A percentile compares a stretch with the other conserved stretches of the same genome.
These are phyloP conservation scores for Tetrao urogallus DNA, from an alignment of 2,113 vertebrate genomes.

Conservation along the genomic window DNA sequence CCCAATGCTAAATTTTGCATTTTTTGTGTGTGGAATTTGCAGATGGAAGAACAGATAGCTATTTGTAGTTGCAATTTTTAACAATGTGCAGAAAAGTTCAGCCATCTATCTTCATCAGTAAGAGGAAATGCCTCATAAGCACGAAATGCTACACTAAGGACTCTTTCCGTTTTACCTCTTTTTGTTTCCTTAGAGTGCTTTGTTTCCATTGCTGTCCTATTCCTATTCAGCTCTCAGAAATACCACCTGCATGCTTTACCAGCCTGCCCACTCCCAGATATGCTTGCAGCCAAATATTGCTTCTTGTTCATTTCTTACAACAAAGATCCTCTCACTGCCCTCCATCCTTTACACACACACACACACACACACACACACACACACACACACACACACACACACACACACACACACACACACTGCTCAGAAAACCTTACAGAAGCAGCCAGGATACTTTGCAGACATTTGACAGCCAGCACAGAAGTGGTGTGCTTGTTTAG, in stretches of 20 bases:
- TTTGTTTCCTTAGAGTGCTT: slow-evolving; percentile 41
- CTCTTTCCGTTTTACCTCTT: slow-evolving; percentile 35
- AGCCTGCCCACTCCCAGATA: background rate
- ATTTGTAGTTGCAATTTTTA: slow-evolving; percentile 42
- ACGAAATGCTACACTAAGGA: slow-evolving; percentile 31
- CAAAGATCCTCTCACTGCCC: background rate
- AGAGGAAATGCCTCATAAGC: slow-evolving; percentile 56
- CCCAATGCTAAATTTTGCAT: background rate
- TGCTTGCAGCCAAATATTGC: background rate
- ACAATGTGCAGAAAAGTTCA: slow-evolving; percentile 39
- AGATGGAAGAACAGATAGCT: slow-evolving; percentile 23
- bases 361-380: background rate
- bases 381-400: background rate
- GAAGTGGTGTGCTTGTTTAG: fast-evolving
- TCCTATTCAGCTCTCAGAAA: slow-evolving; percentile 39
- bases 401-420: background rate
- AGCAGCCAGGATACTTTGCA: background rate
- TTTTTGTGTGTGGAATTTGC: slow-evolving; percentile 25
- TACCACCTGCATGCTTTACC: background rate
- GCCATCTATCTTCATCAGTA: slow-evolving; percentile 9
- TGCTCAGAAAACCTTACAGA: background rate
- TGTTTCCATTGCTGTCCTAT: slow-evolving; percentile 37
- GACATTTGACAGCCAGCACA: background rate
- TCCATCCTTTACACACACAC: background rate
- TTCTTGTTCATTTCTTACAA: slow-evolving; percentile 17